A percentile compares a stretch with the other conserved stretches of the same genome.
Evolutionary conservation across 2,888 invertebrate genomes (phyloP).

Genomic region (Prionchulus punctatus): DNA sequence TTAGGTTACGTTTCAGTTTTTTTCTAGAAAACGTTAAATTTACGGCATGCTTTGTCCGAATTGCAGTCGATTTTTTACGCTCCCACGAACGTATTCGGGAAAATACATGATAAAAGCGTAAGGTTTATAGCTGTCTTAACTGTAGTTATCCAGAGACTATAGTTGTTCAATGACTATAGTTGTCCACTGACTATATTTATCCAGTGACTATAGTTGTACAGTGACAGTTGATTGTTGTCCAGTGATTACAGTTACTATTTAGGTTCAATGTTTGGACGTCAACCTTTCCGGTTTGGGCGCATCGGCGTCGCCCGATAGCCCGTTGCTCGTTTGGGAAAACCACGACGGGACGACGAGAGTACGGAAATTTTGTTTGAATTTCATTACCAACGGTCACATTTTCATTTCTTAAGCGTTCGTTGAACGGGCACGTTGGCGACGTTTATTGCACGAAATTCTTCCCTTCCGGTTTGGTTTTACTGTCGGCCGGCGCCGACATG

Average conservation of each 20-base stretch:
- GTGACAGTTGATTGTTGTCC: not conserved
- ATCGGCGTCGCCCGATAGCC: conserved; percentile 46
- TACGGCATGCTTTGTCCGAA: too few species aligned
- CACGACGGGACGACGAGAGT: conserved; percentile 43
- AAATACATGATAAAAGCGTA: not conserved
- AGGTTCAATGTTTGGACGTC: conserved; percentile 45
- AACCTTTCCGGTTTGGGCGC: conserved; percentile 47
- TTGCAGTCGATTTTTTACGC: too few species aligned
- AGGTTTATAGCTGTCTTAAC: not conserved
- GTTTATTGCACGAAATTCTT: conserved; percentile 52
- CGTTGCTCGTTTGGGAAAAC: conserved; percentile 49
- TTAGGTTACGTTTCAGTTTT: too few species aligned
- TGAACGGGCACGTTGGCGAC: conserved; percentile 52
- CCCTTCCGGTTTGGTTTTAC: conserved; percentile 51
- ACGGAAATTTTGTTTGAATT: conserved; percentile 17
- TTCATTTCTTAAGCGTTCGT: conserved; percentile 26
- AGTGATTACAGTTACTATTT: conserved; percentile 7
- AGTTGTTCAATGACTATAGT: too few species aligned
- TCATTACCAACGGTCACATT: not conserved
- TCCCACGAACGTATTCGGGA: not conserved
- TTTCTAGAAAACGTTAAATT: too few species aligned
- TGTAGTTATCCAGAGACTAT: too few species aligned
- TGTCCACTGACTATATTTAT: too few species aligned
- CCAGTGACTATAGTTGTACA: too few species aligned
- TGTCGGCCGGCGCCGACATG: conserved; percentile 53